Percentiles rank a stretch among this genome's conserved stretches.
Conservation (phyloP, 2,888 invertebrate genomes). For the Melolontha melolontha region DNA sequence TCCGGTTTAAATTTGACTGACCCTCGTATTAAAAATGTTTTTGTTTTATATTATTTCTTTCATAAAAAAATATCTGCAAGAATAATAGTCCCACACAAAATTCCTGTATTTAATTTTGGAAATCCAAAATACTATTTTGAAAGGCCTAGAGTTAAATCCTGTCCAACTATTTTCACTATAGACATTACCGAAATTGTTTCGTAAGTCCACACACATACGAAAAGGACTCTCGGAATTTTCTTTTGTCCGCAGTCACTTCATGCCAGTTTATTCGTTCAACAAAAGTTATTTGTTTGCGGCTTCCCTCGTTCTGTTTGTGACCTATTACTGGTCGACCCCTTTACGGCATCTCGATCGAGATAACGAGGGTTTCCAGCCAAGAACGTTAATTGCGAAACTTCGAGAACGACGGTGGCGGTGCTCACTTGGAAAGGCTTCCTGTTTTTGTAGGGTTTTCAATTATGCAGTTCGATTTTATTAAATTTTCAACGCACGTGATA, state of each 20-base stretch:
- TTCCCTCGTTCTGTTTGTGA: conserved; percentile 19
- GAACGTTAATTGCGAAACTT: conserved; percentile 36
- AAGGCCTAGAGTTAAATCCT: no score
- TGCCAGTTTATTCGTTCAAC: conserved; percentile 27
- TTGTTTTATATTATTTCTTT: no score
- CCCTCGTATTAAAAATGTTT: no score
- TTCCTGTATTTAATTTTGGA: no score
- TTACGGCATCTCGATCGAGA: conserved; percentile 24
- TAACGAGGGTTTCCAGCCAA: conserved; percentile 31
- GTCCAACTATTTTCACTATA: no score
- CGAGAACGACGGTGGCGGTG: conserved; percentile 11
- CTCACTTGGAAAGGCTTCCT: conserved; percentile 4
- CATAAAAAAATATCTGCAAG: no score
- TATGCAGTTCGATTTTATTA: conserved; percentile 26
- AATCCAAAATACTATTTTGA: no score
- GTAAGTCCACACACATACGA: no score
- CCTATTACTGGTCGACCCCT: conserved; percentile 22
- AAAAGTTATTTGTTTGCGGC: conserved; percentile 37
- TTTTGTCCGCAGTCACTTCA: conserved; percentile 21
- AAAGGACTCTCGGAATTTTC: conserved; percentile 1
- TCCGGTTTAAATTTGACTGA: no score
- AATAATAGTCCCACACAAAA: no score
- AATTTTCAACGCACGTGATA: no score
- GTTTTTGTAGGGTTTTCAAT: conserved; percentile 23
- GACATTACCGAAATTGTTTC: no score